A percentile compares a stretch with the other conserved stretches of the same genome.
phyloP scores from a whole-genome alignment of 2,888 invertebrate genomes.

The Erebia palarica region DNA sequence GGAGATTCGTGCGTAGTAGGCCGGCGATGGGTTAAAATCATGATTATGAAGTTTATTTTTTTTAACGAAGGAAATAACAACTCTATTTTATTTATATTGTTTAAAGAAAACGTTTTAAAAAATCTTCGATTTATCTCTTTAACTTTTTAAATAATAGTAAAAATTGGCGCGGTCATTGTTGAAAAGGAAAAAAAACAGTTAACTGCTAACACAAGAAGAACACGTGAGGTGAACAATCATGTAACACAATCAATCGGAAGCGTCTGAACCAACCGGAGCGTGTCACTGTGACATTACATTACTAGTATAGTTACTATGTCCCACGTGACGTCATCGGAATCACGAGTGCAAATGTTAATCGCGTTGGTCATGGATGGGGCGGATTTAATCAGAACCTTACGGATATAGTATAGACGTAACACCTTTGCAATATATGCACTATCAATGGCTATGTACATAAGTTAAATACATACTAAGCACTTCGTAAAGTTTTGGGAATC shows the following conservation, averaged over 20 bases:
- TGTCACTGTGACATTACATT: slow-evolving; percentile 16
- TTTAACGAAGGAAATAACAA: too few species aligned
- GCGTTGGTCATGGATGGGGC: slow-evolving; percentile 4
- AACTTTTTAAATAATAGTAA: neutral
- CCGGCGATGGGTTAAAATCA: too few species aligned
- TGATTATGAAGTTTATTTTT: too few species aligned
- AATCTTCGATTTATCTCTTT: too few species aligned
- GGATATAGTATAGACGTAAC: neutral
- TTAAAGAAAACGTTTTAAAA: too few species aligned
- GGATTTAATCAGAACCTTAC: neutral
- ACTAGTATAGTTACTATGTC: neutral
- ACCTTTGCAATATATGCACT: too few species aligned
- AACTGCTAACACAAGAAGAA: neutral
- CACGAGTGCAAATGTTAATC: slow-evolving; percentile 1
- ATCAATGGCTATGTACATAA: too few species aligned
- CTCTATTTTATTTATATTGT: too few species aligned
- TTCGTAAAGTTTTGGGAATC: too few species aligned
- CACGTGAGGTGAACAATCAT: slow-evolving; percentile 15
- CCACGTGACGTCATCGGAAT: slow-evolving; percentile 1
- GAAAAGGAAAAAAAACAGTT: neutral
- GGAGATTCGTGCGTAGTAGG: too few species aligned
- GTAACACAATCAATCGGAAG: slow-evolving; percentile 35
- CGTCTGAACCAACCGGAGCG: slow-evolving; percentile 24
- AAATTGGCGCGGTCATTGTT: neutral
- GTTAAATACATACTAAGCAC: too few species aligned